A percentile compares a stretch with the other conserved stretches of the same genome.
phyloP scores from a whole-genome alignment of 2,888 invertebrate genomes.

The Toxonevra muliebris region DNA sequence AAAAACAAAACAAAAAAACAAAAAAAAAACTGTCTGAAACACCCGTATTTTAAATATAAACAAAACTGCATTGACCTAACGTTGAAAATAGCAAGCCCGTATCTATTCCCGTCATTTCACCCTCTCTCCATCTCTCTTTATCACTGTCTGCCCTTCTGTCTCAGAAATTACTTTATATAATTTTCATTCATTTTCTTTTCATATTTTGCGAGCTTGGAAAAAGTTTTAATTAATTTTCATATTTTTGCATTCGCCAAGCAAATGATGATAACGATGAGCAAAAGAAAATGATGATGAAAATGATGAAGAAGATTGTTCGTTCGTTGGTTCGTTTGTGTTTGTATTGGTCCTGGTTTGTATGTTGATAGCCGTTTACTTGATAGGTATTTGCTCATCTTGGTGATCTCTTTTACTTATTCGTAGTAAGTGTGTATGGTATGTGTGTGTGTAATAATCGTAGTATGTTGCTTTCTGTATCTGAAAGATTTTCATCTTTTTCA shows the following conservation, averaged over 20 bases:
- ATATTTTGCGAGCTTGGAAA: conserved; percentile 27
- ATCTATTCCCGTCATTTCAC: background rate
- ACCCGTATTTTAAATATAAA: background rate
- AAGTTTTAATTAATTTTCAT: conserved; percentile 40
- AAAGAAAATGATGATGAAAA: no score
- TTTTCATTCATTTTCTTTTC: conserved; percentile 24
- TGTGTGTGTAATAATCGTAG: no score
- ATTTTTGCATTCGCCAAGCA: conserved; percentile 15
- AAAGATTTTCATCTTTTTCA: conserved; percentile 11
- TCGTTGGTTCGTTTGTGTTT: no score
- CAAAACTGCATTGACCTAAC: background rate
- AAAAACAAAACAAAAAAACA: background rate
- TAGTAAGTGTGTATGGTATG: no score
- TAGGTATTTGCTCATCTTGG: no score
- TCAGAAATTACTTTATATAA: background rate
- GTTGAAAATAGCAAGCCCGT: background rate
- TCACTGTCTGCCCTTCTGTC: background rate
- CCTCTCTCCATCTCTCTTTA: background rate
- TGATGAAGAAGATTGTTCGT: no score
- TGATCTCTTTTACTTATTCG: no score
- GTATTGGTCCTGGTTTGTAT: no score
- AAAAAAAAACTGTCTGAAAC: background rate
- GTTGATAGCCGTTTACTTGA: no score
- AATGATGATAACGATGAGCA: no score
- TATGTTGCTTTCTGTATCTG: background rate